Percentiles rank a stretch among this genome's conserved stretches.
Evolutionary conservation across 1,140 invertebrate genomes (phyloP).

Genomic region (Formica exsecta): DNA sequence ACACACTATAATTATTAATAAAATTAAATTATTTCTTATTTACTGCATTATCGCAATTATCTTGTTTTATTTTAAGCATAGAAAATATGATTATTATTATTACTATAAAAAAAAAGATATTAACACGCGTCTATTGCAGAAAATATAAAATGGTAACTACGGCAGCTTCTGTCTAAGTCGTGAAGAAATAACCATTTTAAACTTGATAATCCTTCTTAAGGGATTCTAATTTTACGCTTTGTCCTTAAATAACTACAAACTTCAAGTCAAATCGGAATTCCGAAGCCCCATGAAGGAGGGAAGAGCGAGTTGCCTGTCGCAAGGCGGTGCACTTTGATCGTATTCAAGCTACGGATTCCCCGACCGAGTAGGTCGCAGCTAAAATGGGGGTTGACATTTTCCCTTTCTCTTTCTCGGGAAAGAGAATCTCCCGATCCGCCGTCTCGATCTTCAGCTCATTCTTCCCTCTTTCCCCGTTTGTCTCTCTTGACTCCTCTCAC

Average conservation of each 20-base stretch:
- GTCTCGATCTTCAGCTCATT: slow-evolving; percentile 36
- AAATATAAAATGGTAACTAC: background rate
- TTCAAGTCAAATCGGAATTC: slow-evolving; percentile 41
- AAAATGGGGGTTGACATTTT: slow-evolving; percentile 69
- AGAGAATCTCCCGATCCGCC: slow-evolving; percentile 20
- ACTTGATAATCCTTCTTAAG: slow-evolving; percentile 20
- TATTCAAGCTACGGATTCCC: slow-evolving; percentile 64
- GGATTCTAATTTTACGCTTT: slow-evolving; percentile 51
- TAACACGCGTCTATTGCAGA: background rate
- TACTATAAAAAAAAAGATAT: background rate
- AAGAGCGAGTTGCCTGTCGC: slow-evolving; percentile 31
- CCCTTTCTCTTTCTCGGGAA: slow-evolving; percentile 34
- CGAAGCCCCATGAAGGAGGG: slow-evolving; percentile 13
- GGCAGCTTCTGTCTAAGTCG: background rate
- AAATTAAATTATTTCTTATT: background rate
- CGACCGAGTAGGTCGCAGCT: slow-evolving; percentile 63
- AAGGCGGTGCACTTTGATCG: slow-evolving; percentile 61
- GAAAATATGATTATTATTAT: background rate
- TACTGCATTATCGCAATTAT: background rate
- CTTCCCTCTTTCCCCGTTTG: slow-evolving; percentile 55
- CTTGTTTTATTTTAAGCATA: background rate
- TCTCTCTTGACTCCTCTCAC: slow-evolving; percentile 50
- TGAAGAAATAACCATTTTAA: background rate
- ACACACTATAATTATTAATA: no score
- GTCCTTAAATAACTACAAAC: slow-evolving; percentile 55